Conservation (phyloP, 2,113 vertebrate genomes). For the Notarius lentiginosus region DNA sequence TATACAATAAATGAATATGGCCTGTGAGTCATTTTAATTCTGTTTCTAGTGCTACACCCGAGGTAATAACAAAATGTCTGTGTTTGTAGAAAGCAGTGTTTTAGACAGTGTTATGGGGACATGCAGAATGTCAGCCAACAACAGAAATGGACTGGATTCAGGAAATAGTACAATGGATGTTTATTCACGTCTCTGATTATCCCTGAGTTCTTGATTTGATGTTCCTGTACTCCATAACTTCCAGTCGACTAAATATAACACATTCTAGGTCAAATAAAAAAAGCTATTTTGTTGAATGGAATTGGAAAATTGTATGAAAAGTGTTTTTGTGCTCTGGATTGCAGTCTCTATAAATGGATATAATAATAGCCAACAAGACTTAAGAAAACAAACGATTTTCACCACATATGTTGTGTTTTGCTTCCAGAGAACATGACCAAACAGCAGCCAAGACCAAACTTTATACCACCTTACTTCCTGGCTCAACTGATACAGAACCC, state of each 20-base stretch:
- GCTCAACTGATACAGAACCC: background rate
- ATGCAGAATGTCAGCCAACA: background rate
- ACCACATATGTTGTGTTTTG: slow-evolving; percentile 21
- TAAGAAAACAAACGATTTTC: slow-evolving; percentile 41
- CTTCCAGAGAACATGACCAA: slow-evolving; percentile 50
- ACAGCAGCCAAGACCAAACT: slow-evolving; percentile 50
- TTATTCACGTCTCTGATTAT: slow-evolving; percentile 17
- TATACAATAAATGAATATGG: background rate
- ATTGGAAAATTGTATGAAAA: background rate
- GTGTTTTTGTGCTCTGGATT: background rate
- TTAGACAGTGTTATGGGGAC: slow-evolving; percentile 1
- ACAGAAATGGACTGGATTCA: background rate
- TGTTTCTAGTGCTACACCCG: background rate
- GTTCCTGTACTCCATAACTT: background rate
- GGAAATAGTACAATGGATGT: slow-evolving; percentile 32
- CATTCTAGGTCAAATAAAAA: background rate
- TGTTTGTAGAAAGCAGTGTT: background rate
- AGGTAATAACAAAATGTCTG: background rate
- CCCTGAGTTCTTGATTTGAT: slow-evolving; percentile 18
- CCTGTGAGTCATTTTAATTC: background rate
- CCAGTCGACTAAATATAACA: background rate
- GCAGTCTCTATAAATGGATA: background rate
- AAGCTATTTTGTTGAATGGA: background rate
- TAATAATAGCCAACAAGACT: slow-evolving; percentile 55
- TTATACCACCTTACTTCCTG: slow-evolving; percentile 24